Evolutionary conservation across 2,113 vertebrate species (phyloP).

Genomic region (Gopherus evgoodei): DNA sequence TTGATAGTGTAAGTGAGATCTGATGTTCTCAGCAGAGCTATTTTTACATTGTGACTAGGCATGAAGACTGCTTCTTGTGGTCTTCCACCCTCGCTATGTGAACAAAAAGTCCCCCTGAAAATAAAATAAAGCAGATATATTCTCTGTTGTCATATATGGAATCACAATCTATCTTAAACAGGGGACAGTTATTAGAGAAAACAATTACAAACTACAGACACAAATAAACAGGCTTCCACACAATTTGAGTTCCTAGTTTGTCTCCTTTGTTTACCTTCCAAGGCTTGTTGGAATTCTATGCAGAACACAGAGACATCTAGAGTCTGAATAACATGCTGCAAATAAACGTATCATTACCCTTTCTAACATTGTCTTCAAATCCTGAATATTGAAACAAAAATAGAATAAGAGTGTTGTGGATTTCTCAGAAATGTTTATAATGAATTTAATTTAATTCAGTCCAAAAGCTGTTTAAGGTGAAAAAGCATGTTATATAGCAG

Average conservation of each 20-base stretch:
- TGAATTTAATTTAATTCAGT: slow-evolving; percentile 22
- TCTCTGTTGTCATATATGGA: not conserved
- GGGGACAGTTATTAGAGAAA: not conserved
- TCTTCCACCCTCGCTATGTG: not conserved
- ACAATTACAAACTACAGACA: not conserved
- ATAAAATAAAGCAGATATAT: not conserved
- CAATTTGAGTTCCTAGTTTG: not conserved
- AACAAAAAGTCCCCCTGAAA: not conserved
- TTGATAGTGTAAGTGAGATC: not conserved
- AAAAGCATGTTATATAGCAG: slow-evolving; percentile 8
- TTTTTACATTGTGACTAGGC: slow-evolving; percentile 26
- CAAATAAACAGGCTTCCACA: not conserved
- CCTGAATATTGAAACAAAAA: not conserved
- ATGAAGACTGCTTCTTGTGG: not conserved
- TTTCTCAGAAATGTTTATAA: not conserved
- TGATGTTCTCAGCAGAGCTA: slow-evolving; percentile 19
- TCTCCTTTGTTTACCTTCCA: not conserved
- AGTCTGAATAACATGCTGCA: slow-evolving; percentile 19
- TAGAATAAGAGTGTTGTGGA: not conserved
- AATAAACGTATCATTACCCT: not conserved
- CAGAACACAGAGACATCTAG: not conserved
- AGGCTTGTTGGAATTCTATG: not conserved
- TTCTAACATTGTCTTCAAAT: not conserved
- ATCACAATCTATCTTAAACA: not conserved
- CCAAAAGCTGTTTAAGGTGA: slow-evolving; percentile 30